phyloP scores from a whole-genome alignment of 2,113 vertebrate species.

The Geococcyx californianus region DNA sequence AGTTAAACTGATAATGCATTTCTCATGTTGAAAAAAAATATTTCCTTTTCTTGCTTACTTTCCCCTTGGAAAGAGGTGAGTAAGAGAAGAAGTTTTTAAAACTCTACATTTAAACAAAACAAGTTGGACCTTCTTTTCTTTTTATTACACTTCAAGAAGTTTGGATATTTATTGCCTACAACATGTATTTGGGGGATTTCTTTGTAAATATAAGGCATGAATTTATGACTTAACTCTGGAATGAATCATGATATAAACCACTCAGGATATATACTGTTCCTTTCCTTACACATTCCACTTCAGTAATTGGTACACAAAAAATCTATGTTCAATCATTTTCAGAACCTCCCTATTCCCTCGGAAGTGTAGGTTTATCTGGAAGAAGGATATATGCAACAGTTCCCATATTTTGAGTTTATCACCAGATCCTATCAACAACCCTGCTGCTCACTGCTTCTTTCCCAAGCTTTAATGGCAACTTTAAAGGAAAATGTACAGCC shows the following conservation, averaged over 20 bases:
- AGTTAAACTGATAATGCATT: not conserved
- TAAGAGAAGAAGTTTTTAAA: not conserved
- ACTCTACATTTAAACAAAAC: not conserved
- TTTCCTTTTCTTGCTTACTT: not conserved
- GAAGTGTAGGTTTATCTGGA: not conserved
- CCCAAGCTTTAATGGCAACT: not conserved
- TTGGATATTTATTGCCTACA: not conserved
- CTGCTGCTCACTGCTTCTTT: not conserved
- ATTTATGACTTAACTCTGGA: not conserved
- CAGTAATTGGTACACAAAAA: not conserved
- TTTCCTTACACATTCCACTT: not conserved
- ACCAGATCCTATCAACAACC: not conserved
- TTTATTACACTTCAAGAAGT: not conserved
- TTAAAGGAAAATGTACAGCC: rapidly evolving
- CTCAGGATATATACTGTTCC: not conserved
- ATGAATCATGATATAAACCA: not conserved
- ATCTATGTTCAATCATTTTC: not conserved
- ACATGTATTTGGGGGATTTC: not conserved
- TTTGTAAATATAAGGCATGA: not conserved
- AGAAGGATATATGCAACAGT: not conserved
- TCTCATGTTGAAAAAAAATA: not conserved
- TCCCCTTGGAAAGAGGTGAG: not conserved
- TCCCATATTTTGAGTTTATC: not conserved
- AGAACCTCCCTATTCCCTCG: not conserved
- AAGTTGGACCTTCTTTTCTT: not conserved